These are phyloP conservation scores for Corbicula japonica DNA, from an alignment of 2,888 invertebrate genomes.

Conservation along the genomic window DNA sequence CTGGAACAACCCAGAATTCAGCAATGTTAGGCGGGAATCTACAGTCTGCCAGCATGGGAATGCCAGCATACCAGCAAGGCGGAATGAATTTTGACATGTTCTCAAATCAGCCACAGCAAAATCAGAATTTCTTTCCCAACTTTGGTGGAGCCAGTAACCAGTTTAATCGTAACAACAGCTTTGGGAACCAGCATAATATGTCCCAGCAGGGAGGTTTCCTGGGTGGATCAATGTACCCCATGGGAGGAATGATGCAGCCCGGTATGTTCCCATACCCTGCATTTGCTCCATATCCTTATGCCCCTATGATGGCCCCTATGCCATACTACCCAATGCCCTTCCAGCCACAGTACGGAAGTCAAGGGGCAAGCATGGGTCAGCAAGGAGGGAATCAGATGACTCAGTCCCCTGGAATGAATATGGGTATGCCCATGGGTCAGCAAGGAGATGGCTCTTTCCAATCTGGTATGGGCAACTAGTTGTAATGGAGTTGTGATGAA, in stretches of 20 bases:
- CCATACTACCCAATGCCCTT: constrained; percentile 66
- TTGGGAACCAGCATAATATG: constrained; percentile 57
- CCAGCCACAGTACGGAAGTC: constrained; percentile 61
- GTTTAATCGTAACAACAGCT: constrained; percentile 33
- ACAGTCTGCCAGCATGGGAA: constrained; percentile 43
- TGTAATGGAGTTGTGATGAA: background rate
- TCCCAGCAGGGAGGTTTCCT: constrained; percentile 55
- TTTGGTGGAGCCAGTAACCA: constrained; percentile 55
- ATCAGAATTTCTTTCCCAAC: constrained; percentile 51
- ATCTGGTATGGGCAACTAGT: constrained; percentile 32
- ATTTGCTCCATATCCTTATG: constrained; percentile 60
- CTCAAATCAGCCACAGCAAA: constrained; percentile 38
- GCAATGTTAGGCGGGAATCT: too few species aligned
- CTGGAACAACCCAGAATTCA: background rate
- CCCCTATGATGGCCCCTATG: constrained; percentile 55
- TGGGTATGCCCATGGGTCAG: constrained; percentile 34
- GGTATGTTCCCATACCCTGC: constrained; percentile 67
- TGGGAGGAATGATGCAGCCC: constrained; percentile 74
- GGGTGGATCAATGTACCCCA: constrained; percentile 68
- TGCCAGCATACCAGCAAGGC: constrained; percentile 52
- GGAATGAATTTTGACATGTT: constrained; percentile 62
- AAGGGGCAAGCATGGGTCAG: too few species aligned
- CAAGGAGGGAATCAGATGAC: constrained; percentile 2
- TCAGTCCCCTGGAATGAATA: background rate
- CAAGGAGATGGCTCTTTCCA: constrained; percentile 46